Base-by-base conservation (phyloP, 1,140 invertebrate species). In the Frieseomelitta varia region DNA sequence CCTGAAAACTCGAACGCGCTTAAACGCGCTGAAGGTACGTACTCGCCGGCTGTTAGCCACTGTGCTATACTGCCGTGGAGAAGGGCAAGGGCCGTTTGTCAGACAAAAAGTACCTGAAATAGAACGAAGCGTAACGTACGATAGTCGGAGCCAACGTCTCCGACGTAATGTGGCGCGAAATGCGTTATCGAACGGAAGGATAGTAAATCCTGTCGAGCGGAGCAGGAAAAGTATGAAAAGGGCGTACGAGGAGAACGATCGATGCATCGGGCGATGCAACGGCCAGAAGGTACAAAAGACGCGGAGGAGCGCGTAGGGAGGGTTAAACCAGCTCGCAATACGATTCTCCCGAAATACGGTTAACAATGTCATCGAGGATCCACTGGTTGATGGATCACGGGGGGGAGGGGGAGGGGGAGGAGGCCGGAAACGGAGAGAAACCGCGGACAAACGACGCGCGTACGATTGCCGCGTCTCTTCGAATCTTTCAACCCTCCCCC, bases 101-200 rank as follows among this genome's bases (percentile, higher is more conserved):
- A 24, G 15, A 30, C 10, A 34, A 24, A 63, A 30, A 73, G n/a
- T 39, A 17, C 11, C 19, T 10, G 53, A 47, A 30, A 51, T n/a
- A 56, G 12, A n/a, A 34, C 11, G 55, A 53, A 74, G 34, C 74
- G n/a, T 30, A 39, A 51, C 53, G 0, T 27, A 34, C 39, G 39
- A 47, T 47, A 8, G 39, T 71, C 53, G 4, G n/a, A 17, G 14
- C 30, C 14, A 30, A 39, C 8, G 27, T 30, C 30, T 27, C 24
- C 34, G 34, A 21, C 27, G 24, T 19, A 73, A 56, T 12, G 24
- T 58, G 67, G 55, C 15, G 53, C 12, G 19, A 67, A 67, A 51
- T 30, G 21, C 39, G 61, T 85, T 75, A 85, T 82, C 83, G 83
- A 79, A 82, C 21, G 63, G 58, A 24, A 61, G 65, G 79, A 69